Conservation (phyloP, 2,797 vertebrate species). For the Crenuchus spilurus region DNA sequence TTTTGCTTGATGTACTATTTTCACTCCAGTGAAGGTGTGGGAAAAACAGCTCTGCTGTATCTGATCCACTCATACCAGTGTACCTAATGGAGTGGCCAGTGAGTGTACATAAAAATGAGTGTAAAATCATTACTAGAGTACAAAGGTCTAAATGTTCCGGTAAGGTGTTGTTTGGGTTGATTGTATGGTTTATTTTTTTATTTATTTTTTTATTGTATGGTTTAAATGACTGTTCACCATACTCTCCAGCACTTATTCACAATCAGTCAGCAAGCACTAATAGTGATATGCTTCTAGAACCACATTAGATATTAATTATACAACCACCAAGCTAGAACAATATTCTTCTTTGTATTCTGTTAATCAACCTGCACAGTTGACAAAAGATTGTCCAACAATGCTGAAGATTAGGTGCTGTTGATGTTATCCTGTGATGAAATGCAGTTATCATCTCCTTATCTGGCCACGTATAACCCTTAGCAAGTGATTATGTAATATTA, state of each 20-base stretch:
- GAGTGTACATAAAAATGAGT: too few species aligned
- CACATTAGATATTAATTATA: not conserved
- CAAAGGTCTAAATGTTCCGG: too few species aligned
- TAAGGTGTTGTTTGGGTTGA: too few species aligned
- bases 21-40: too few species aligned
- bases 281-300: constrained; percentile 5
- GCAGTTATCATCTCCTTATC: constrained; percentile 30
- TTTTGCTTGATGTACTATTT: too few species aligned
- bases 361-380: not conserved
- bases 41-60: too few species aligned
- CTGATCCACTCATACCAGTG: too few species aligned
- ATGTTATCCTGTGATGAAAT: constrained; percentile 30
- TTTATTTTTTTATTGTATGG: too few species aligned
- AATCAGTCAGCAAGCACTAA: constrained; percentile 11
- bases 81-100: too few species aligned
- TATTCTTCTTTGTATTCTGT: not conserved
- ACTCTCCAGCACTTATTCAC: not conserved
- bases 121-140: too few species aligned
- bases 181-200: too few species aligned
- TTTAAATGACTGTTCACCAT: not conserved
- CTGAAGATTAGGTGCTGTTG: constrained; percentile 31
- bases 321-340: constrained; percentile 6
- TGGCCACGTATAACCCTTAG: constrained; percentile 48
- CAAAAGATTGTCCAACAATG: constrained; percentile 32
- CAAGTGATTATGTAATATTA: constrained; percentile 33